Evolutionary conservation across 2,888 invertebrate species (phyloP).

Genomic region (Thereva nobilitata): DNA sequence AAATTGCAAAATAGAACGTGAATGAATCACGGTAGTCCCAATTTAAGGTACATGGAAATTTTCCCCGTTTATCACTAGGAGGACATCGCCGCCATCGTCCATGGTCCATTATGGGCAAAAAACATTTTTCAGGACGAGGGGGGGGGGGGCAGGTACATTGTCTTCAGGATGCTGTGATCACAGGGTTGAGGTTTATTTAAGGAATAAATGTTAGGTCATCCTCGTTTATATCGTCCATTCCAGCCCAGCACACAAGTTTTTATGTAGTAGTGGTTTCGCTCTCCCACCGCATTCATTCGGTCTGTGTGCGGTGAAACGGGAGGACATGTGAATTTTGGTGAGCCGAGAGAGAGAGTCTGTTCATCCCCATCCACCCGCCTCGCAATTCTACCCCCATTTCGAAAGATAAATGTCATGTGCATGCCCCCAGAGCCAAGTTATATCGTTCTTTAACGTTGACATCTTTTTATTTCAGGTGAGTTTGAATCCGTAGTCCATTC

Average conservation of each 20-base stretch:
- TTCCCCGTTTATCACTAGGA: no score
- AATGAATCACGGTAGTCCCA: no score
- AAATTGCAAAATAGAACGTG: no score
- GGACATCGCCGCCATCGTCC: no score
- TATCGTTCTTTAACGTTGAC: constrained; percentile 19
- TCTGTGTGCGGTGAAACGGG: background rate
- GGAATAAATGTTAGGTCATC: constrained; percentile 31
- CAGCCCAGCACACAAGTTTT: background rate
- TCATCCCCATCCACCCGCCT: background rate
- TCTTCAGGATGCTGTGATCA: constrained; percentile 10
- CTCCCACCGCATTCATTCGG: constrained; percentile 4
- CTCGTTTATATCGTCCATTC: constrained; percentile 17
- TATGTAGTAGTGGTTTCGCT: constrained; percentile 11
- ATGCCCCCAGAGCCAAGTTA: constrained; percentile 12
- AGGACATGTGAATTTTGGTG: background rate
- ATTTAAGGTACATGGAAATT: no score
- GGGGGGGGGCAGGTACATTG: background rate
- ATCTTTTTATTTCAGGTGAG: constrained; percentile 38
- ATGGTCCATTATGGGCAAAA: no score
- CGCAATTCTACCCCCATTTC: background rate
- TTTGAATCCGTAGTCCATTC: constrained; percentile 15
- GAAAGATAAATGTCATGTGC: constrained; percentile 18
- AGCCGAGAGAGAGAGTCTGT: background rate
- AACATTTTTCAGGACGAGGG: no score
- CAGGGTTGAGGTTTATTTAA: constrained; percentile 25